These are phyloP conservation scores for Delphinapterus leucas DNA, from an alignment of 2,113 vertebrate species.

Conservation along the genomic window DNA sequence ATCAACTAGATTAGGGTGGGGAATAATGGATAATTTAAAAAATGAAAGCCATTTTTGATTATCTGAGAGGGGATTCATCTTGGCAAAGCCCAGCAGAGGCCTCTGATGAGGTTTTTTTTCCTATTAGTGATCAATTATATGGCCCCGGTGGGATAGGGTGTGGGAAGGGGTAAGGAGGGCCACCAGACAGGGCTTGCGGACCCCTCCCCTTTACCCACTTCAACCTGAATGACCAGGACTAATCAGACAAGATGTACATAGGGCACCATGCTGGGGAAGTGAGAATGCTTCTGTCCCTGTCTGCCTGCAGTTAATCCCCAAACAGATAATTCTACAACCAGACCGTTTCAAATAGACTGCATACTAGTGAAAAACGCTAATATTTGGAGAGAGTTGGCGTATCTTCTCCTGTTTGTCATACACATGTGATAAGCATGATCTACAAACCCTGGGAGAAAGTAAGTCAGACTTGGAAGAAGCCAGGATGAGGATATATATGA, in stretches of 20 bases:
- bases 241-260: neutral
- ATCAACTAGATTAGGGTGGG: neutral
- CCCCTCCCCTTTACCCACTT: rapidly evolving
- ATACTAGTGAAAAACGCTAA: neutral
- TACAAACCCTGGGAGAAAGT: neutral
- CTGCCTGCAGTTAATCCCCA: neutral
- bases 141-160: neutral
- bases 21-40: neutral
- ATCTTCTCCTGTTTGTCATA: neutral
- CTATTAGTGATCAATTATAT: neutral
- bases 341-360: neutral
- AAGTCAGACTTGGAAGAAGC: neutral
- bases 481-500: neutral
- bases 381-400: neutral
- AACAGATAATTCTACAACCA: neutral
- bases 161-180: neutral
- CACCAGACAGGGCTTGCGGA: neutral
- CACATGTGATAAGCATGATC: neutral
- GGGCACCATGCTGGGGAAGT: neutral
- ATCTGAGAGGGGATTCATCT: neutral
- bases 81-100: neutral
- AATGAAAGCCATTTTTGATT: neutral
- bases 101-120: neutral
- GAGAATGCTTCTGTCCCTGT: neutral
- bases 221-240: neutral